Evolutionary conservation across 2,113 vertebrate genomes (phyloP).

Genomic region (Acanthisitta chloris): DNA sequence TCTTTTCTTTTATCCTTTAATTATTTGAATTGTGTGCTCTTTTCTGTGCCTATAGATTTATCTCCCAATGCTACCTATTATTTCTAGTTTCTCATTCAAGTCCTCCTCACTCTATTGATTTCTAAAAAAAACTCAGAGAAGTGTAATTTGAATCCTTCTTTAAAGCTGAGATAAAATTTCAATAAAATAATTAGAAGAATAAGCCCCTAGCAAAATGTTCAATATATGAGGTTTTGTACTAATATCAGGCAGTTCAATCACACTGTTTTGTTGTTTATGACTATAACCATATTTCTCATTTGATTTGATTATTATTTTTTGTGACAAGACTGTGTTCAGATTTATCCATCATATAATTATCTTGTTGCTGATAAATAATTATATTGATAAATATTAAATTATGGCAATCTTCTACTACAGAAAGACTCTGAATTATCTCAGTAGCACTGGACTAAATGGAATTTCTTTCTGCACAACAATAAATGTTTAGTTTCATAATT

Average conservation of each 20-base stretch:
- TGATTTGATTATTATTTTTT: background rate
- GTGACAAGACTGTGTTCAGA: background rate
- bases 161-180: background rate
- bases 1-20: background rate
- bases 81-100: background rate
- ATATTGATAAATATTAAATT: background rate
- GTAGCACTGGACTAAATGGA: background rate
- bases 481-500: background rate
- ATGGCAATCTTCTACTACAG: background rate
- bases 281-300: background rate
- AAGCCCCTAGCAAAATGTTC: background rate
- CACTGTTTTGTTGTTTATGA: background rate
- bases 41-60: background rate
- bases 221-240: background rate
- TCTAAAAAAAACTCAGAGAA: background rate
- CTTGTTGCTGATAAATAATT: background rate
- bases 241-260: background rate
- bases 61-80: background rate
- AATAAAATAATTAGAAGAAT: background rate
- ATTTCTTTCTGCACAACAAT: background rate
- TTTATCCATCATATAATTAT: background rate
- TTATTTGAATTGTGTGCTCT: background rate
- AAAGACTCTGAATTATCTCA: background rate
- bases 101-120: background rate
- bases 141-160: background rate